Evolutionary conservation across 2,113 vertebrate genomes (phyloP), one percentile per base, ranked within the genome.

Genomic region (Propithecus coquereli): DNA sequence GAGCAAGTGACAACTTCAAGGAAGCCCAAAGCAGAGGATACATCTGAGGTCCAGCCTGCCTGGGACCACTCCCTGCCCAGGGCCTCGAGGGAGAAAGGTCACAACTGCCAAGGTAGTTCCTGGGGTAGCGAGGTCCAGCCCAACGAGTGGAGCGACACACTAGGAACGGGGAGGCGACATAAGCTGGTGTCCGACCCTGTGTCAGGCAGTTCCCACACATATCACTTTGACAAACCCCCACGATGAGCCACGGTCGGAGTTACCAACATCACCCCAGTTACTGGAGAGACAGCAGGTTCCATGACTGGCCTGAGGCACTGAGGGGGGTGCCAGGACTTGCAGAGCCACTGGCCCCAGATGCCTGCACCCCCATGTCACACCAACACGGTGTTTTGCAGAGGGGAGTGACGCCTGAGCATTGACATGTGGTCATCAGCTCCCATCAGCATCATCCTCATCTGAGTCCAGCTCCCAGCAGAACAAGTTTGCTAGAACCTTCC

Each of bases 371-470:
- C 17, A 0, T 17, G 20, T 43, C 52, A 20, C 5, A 5, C 9
- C 32, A 7, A 2, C 0, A 2, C 45, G 13, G 25, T 23, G 5
- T 9, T 91, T 47, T 71, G 32, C 40, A 47, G 65, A 40, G 17
- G 14, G 77, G 50, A 83, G 34, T 74, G 43, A 32, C 18, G 8
- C 43, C 43, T 92, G 70, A 11, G 20, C 30, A 8, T 18, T 25
- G 17, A 57, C 8, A 23, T 85, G n/a, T 2, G 11, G 20, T 27
- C 71, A 50, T 18, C 23, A 18, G 34, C 45, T 47, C 25, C n/a
- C 1, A 0, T 45, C 20, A 71, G 22, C 40, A n/a, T 43, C 0
- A 0, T 52, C 66, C 73, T 43, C 1, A 13, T 74, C n/a, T 4
- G 32, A n/a, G 40, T 37, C 37, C 40, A 71, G 37, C 47, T 34